Base-by-base conservation (phyloP, 2,888 invertebrate species). In the Orchesella flavescens region DNA sequence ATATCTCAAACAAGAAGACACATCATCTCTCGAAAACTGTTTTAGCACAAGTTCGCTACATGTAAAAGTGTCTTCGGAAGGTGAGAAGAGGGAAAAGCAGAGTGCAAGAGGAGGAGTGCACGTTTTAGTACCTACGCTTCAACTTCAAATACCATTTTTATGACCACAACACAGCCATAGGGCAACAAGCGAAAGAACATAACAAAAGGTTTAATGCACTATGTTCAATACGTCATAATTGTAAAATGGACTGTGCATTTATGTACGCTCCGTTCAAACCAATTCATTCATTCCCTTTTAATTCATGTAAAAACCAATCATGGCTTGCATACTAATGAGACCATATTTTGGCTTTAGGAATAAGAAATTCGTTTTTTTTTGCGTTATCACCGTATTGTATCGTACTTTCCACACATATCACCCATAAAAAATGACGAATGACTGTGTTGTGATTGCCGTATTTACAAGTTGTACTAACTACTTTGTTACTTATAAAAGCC, bases 281-380 rank as follows among this genome's bases (percentile, higher is more conserved):
- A 12, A 46, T 55, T 75, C 65, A 74, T 65, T 49, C 63, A 75
- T 65, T 75, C 43, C 17, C 53, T 65, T 61, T 34, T 49, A 63
- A 23, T 74, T 63, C 63, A 74, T 46, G 61, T 53, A 74, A 74
- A 34, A 74, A 63, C 63, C 63, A 74, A 74, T 74, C 74, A 63
- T 75, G 75, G 63, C 34, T 53, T 75, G 75, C n/a, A 75, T 75
- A 75, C 75, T 49, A 53, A 75, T 75, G 23, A 75, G 75, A 13
- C 2, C 49, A 49, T n/a, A 49, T 49, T 49, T 49, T 34, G 34
- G 34, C 34, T 49, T 3, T 12, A 49, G 49, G 49, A n/a, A 34
- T 3, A 49, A 49, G 12, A n/a, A n/a, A n/a, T n/a, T n/a, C n/a
- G n/a, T 49, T 49, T n/a, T 12, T 3, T 49, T 49, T 49, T 49